Percentiles rank a stretch among this genome's conserved stretches.
These are phyloP conservation scores for Pseudomyrmex pallidus DNA, from an alignment of 1,140 invertebrate species.

Conservation along the genomic window DNA sequence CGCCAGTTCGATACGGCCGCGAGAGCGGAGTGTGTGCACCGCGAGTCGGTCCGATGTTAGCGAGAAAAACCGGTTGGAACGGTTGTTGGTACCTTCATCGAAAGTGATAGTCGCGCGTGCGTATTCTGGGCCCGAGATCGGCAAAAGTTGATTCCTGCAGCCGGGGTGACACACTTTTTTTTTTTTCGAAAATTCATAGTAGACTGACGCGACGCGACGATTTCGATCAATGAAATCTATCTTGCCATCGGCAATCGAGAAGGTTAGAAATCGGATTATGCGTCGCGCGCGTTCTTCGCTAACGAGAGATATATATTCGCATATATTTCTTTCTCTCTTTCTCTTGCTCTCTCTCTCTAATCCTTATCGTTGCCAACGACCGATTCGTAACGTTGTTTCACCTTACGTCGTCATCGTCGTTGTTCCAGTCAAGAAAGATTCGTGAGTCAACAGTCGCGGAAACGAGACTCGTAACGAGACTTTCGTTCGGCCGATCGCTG, in stretches of 20 bases:
- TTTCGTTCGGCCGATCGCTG: constrained; percentile 36
- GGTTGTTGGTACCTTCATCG: constrained; percentile 66
- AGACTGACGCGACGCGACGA: background rate
- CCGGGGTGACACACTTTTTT: constrained; percentile 54
- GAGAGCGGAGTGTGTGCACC: background rate
- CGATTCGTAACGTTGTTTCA: background rate
- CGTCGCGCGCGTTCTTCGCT: background rate
- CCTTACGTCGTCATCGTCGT: constrained; percentile 4
- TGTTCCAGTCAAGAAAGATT: constrained; percentile 22
- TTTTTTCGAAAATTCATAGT: constrained; percentile 37
- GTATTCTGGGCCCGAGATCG: constrained; percentile 54
- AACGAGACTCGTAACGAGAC: constrained; percentile 20
- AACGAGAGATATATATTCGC: constrained; percentile 12
- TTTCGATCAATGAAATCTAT: constrained; percentile 8
- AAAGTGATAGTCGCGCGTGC: constrained; percentile 65
- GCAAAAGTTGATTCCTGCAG: constrained; percentile 10
- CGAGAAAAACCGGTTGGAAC: constrained; percentile 68
- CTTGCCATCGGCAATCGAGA: background rate
- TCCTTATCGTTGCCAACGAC: background rate
- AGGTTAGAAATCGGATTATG: constrained; percentile 16
- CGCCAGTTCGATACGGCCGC: no score
- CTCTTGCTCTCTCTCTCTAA: background rate
- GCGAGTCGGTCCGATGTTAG: constrained; percentile 41
- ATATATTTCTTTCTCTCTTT: no score
- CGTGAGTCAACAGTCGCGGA: constrained; percentile 58